phyloP scores from a whole-genome alignment of 2,113 vertebrate species.

The Bombycilla garrulus region DNA sequence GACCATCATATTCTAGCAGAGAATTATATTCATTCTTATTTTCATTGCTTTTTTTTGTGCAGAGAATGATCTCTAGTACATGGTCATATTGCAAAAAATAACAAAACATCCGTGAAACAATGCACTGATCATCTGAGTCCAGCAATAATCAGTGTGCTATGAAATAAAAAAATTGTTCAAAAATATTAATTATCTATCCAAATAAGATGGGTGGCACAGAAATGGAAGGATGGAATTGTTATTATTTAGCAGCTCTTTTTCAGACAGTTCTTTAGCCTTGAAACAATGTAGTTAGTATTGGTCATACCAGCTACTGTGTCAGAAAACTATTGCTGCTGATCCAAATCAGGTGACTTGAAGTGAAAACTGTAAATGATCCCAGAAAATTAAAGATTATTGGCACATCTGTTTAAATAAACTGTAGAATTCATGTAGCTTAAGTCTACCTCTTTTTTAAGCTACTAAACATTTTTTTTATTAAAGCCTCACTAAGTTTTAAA shows the following conservation, averaged over 20 bases:
- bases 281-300: background rate
- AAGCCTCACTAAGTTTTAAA: background rate
- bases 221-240: background rate
- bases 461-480: background rate
- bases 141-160: background rate
- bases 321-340: background rate
- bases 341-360: background rate
- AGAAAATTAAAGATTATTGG: constrained; percentile 22
- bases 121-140: background rate
- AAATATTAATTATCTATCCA: background rate
- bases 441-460: background rate
- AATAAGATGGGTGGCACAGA: background rate
- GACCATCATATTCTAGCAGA: background rate
- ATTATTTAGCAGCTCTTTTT: background rate
- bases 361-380: background rate
- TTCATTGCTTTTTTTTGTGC: background rate
- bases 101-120: background rate
- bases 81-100: background rate
- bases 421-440: background rate
- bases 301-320: background rate
- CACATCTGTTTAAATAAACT: background rate
- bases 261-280: background rate
- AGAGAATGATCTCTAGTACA: background rate
- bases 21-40: background rate
- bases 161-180: background rate